Base-by-base conservation (phyloP, 2,113 vertebrate genomes). In the Odontesthes bonariensis region DNA sequence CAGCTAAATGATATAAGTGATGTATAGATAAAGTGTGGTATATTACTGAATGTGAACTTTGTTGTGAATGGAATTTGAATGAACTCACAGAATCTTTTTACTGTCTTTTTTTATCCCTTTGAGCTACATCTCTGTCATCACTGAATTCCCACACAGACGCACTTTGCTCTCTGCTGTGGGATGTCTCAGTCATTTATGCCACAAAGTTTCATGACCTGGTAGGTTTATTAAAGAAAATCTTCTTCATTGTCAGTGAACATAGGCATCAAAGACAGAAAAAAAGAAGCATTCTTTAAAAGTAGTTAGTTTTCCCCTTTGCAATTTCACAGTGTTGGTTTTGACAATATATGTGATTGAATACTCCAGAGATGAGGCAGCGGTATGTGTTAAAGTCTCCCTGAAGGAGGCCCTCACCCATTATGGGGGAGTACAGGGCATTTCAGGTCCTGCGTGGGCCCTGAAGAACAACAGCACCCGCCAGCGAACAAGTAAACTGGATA, bases 401-500 rank as follows among this genome's bases (percentile, higher is more conserved):
- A 76, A 33, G 65, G 32, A 52, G 57, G 56, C 42, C 32, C 51
- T 44, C 8, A 17, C 40, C n/a, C 59, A 59, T 32, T 61, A 60
- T 0, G 20, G 64, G 49, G 52, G 58, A 51, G 49, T 53, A 7
- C 1, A 23, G 44, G 54, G 31, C 46, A 55, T 55, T 51, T 63
- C 8, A 59, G 62, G n/a, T 65, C 62, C 20, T 33, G 69, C n/a
- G 32, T 44, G 79, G 73, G 60, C 20, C 19, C 47, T n/a, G 1
- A 57, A 71, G 60, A 82, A 73, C 70, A 82, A 53, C 10, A 31
- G 44, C 8, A 16, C 35, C 76, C 6, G 53, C 17, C 42, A 6
- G 42, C 40, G 64, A 80, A 72, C 22, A 68, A 40, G 69, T 67
- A 63, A 40, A 63, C 33, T 9, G 17, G 56, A 58, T 75, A 58